These are phyloP conservation scores for Eristalis pertinax DNA, from an alignment of 2,888 invertebrate species.

Conservation along the genomic window DNA sequence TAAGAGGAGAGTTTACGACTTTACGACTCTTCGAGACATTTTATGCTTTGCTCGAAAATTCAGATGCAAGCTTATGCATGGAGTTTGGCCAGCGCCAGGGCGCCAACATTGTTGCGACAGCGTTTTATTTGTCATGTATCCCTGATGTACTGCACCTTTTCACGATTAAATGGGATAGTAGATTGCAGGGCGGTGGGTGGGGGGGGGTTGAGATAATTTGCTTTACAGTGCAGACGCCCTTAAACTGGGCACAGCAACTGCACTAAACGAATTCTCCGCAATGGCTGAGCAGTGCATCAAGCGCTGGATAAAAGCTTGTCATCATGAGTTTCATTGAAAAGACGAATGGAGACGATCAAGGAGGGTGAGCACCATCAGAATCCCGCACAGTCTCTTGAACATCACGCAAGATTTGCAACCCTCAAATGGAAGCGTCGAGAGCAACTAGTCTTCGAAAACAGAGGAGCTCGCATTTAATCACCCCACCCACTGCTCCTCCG, in stretches of 20 bases:
- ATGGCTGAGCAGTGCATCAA: neutral
- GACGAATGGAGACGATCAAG: too few relatives aligned
- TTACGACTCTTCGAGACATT: slow-evolving; percentile 62
- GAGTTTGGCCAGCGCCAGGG: slow-evolving; percentile 13
- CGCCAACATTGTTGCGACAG: slow-evolving; percentile 13
- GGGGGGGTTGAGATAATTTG: neutral
- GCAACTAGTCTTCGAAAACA: neutral
- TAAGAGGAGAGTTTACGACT: slow-evolving; percentile 58
- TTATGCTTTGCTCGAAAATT: slow-evolving; percentile 19
- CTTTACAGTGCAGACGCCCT: neutral
- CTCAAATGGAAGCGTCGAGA: neutral
- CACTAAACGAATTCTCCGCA: neutral
- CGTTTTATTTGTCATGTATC: slow-evolving; percentile 6
- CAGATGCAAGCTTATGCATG: neutral
- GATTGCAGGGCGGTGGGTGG: neutral
- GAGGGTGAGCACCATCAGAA: too few relatives aligned
- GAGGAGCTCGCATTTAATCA: neutral
- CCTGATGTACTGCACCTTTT: neutral
- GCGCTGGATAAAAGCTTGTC: neutral
- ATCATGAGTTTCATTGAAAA: neutral
- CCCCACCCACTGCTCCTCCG: neutral
- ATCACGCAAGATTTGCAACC: too few relatives aligned
- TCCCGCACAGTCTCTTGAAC: neutral
- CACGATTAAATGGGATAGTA: too few relatives aligned
- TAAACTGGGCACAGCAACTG: neutral